Evolutionary conservation across 1,140 invertebrate species (phyloP), one percentile per base, ranked within the genome.

Genomic region (Conus ventricosus): DNA sequence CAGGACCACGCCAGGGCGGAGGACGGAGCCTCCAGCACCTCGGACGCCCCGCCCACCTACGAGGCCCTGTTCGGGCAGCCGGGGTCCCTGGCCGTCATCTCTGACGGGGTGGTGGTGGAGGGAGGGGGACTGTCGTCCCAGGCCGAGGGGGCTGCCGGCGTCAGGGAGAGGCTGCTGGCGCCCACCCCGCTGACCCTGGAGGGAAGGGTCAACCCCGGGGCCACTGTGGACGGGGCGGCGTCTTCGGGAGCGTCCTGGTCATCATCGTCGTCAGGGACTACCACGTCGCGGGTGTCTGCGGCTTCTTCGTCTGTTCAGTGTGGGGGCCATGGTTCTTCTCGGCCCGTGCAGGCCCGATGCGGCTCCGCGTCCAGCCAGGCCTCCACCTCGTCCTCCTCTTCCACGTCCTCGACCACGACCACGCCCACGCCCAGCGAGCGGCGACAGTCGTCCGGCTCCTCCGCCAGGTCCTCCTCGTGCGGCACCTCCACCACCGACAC

Each of bases 21-120:
- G 15, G 85, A 23, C 2, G 85, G 13, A 54, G 83, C 75, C 0
- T 25, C 63, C 20, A 11, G 20, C 13, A 60, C 27, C 4, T 27
- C 71, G 15, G 88, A 90, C 71, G 81, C 87, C 17, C 90, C 90
- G 39, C 90, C 90, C 6, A 55, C 90, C 11, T 90, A 90, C 76
- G 90, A 90, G 51, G 85, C 89, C 27, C 88, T 90, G 81, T 60
- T 60, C 57, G 57, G 57, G 57, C 8, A 60, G 8, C 57, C 57
- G 8, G 25, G 17, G n/a, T 10, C 63, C 51, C 17, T 85, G 11
- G 75, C 84, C 27, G 75, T 78, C 85, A 87, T 57, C 20, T 84
- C 82, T 13, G 20, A 5, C 82, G 13, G n/a, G 83, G 54, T 13
- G 57, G 11, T n/a, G 63, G n/a, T 6, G 55, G 51, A 7, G n/a